Base-by-base conservation (phyloP, 2,797 vertebrate genomes). In the Hemitrygon akajei region DNA sequence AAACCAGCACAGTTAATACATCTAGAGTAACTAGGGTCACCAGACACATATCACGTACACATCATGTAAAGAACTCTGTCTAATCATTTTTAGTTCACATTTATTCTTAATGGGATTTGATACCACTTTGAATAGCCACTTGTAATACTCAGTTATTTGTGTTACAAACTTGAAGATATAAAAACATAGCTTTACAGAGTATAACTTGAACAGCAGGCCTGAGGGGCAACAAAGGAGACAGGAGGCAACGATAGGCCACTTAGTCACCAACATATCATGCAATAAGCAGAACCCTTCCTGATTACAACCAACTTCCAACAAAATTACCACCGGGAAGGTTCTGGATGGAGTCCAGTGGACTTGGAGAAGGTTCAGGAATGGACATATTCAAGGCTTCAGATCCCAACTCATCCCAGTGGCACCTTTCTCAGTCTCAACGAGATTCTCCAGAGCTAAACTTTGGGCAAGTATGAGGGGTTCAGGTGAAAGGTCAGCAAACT, bases 91-190 rank as follows among this genome's bases (percentile, higher is more conserved):
- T 25, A 58, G 56, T 58, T 87, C 60, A 89, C 58, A 20, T 87
- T 63, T 87, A 34, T 69, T 37, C 47, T n/a, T 18, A 66, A 87
- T 63, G n/a, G 66, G 86, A 89, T 66, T 66, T 60, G 18, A 87
- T 37, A 34, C n/a, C 86, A 89, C n/a, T 66, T 34, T n/a, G 60
- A 66, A 37, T 69, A 89, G 37, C n/a, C 60, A 69, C 86, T 47
- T 22, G 86, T 30, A 37, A 34, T 60, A 89, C 60, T 89, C 66
- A 89, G 7, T 66, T 66, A 34, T 69, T n/a, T 66, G 60, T 22
- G 86, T 89, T 34, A 89, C 63, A 89, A 89, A 69, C 86, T 37
- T 89, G 34, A n/a, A 89, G 86, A 14, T 89, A 37, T 89, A 89
- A 89, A 87, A 69, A 89, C 47, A 89, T 89, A 89, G 16, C 60